These are phyloP conservation scores for Ruditapes philippinarum DNA, from an alignment of 1,140 invertebrate species.

Conservation along the genomic window DNA sequence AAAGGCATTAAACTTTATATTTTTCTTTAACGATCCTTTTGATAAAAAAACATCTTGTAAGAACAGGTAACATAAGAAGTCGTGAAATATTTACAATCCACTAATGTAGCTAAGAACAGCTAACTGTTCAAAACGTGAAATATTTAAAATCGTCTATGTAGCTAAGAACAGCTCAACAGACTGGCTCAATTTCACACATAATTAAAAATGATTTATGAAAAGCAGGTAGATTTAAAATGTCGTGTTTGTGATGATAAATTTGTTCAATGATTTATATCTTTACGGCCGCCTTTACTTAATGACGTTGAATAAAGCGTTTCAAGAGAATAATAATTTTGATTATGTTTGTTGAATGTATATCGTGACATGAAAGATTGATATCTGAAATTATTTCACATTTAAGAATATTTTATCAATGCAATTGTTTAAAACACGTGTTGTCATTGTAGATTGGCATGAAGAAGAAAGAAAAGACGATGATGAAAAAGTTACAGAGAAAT, in stretches of 20 bases:
- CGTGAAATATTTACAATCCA: no score
- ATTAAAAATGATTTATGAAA: slow-evolving; percentile 53
- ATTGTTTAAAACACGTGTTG: no score
- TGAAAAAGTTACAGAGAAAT: slow-evolving; percentile 11
- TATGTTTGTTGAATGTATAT: no score
- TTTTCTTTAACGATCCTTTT: not conserved
- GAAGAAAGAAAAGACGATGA: not conserved
- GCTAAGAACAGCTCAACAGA: not conserved
- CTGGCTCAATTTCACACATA: slow-evolving; percentile 48
- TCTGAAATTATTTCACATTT: no score
- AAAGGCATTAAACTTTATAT: no score
- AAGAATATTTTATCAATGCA: no score
- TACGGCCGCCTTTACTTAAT: not conserved
- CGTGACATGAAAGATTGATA: no score
- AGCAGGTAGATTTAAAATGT: slow-evolving; percentile 29
- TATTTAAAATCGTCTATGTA: not conserved
- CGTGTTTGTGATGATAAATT: slow-evolving; percentile 14
- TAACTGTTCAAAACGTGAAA: not conserved
- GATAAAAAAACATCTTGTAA: no score
- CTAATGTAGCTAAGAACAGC: no score
- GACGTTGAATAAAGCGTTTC: no score
- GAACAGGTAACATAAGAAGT: no score
- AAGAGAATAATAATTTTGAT: no score
- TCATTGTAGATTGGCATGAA: slow-evolving; percentile 25
- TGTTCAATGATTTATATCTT: not conserved